Evolutionary conservation across 2,888 invertebrate species (phyloP), one percentile per base, ranked within the genome.

Genomic region (Xylota segnis): DNA sequence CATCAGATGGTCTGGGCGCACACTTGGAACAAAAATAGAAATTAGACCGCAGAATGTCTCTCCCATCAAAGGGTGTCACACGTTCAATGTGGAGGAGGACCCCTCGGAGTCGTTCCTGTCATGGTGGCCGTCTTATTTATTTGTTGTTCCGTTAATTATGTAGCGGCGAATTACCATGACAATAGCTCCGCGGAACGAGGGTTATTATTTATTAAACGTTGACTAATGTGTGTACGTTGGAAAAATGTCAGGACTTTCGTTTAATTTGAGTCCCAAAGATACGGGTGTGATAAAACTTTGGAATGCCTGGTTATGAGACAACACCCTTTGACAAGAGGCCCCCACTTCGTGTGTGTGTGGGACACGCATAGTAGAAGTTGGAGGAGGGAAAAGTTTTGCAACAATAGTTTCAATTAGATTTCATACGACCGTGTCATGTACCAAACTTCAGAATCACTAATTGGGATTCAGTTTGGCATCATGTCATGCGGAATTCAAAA

Each of bases 181-280:
- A 63, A 77, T 77, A 70, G 52, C 27, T 76, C 56, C 56, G 43
- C 16, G 18, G 9, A 63, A 58, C 75, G 45, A 34, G 23, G 68
- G 59, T 54, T 40, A 61, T 63, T 68, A 43, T 76, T 76, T 61
- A 82, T 68, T 66, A 61, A 54, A 18, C 14, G 63, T 56, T 54
- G 54, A 45, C 61, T 63, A 61, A 70, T 61, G 68, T 66, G 23
- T 50, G 16, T 32, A 27, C 37, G 37, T n/a, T 47, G 40, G 18
- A 63, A 71, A 54, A 52, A 43, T 70, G 77, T 59, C 77, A 77
- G 59, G 76, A 54, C 37, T 63, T 63, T 63, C 37, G 37, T 63
- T 63, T 56, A 47, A 71, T 78, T 71, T 71, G 27, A 27, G 54
- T 43, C 14, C 6, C 14, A 14, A 14, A 14, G 43, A 45, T 54